phyloP scores from a whole-genome alignment of 2,797 vertebrate genomes.

The Macrochelys suwanniensis region DNA sequence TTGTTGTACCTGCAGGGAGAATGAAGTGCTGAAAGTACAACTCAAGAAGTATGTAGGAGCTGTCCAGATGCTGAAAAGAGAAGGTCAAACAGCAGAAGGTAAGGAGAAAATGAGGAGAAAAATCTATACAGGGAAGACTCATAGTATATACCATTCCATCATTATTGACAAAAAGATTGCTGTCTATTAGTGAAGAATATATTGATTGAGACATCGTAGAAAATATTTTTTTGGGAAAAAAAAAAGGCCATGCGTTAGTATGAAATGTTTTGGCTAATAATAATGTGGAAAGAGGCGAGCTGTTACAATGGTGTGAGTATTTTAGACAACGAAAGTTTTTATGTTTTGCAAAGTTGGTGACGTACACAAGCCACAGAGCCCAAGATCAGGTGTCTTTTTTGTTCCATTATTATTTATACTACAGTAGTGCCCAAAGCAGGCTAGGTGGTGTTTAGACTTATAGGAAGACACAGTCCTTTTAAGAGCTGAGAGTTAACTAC shows the following conservation, averaged over 20 bases:
- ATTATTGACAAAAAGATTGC: not conserved
- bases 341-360: not conserved
- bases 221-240: not conserved
- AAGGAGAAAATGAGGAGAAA: conserved; percentile 60
- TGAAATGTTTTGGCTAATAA: not conserved
- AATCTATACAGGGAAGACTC: not conserved
- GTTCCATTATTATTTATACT: not conserved
- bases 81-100: conserved; percentile 92
- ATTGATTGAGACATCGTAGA: not conserved
- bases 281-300: not conserved
- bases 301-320: not conserved
- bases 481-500: not conserved
- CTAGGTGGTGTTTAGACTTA: not conserved
- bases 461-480: no score
- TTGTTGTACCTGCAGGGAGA: conserved; percentile 88
- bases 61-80: conserved; percentile 99
- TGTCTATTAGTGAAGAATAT: not conserved
- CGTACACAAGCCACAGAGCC: not conserved
- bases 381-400: not conserved
- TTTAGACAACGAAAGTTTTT: not conserved
- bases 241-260: not conserved
- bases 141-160: not conserved
- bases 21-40: conserved; percentile 98
- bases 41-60: conserved; percentile 99
- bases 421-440: not conserved